Conservation (phyloP, 2,797 vertebrate species). For the Sebastes nivosus region DNA sequence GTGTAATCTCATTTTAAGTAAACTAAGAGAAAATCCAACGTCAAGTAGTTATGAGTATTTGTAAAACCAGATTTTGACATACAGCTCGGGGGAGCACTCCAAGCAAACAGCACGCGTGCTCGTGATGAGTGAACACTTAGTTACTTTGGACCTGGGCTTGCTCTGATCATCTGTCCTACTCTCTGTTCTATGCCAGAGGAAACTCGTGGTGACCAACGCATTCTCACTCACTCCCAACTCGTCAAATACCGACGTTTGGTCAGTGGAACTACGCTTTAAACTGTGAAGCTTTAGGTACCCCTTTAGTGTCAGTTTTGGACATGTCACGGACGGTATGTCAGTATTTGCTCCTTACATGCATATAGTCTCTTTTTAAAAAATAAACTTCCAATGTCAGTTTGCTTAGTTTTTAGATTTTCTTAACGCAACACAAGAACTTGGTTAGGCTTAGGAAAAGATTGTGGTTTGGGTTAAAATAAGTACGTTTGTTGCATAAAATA, state of each 20-base stretch:
- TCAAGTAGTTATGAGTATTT: neutral
- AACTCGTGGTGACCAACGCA: neutral
- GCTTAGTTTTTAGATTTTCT: too few relatives aligned
- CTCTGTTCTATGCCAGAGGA: neutral
- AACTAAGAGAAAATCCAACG: neutral
- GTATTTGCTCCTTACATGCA: neutral
- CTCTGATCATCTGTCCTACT: rapidly evolving
- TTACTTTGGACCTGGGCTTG: too few relatives aligned
- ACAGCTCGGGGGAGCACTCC: neutral
- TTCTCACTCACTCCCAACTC: neutral
- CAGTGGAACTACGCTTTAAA: neutral
- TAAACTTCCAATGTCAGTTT: too few relatives aligned
- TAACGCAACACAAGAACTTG: too few relatives aligned
- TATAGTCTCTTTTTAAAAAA: neutral
- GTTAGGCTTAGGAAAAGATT: neutral
- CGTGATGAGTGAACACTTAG: neutral
- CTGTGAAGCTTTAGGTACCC: neutral
- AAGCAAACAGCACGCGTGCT: neutral
- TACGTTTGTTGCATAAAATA: too few relatives aligned
- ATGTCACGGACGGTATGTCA: rapidly evolving
- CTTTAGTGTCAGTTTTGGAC: neutral
- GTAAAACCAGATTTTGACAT: neutral
- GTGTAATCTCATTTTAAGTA: neutral
- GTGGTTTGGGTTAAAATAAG: too few relatives aligned
- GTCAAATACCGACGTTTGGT: rapidly evolving